A percentile compares a stretch with the other conserved stretches of the same genome.
Conservation (phyloP, 1,140 invertebrate genomes). For the Heterodera schachtii region DNA sequence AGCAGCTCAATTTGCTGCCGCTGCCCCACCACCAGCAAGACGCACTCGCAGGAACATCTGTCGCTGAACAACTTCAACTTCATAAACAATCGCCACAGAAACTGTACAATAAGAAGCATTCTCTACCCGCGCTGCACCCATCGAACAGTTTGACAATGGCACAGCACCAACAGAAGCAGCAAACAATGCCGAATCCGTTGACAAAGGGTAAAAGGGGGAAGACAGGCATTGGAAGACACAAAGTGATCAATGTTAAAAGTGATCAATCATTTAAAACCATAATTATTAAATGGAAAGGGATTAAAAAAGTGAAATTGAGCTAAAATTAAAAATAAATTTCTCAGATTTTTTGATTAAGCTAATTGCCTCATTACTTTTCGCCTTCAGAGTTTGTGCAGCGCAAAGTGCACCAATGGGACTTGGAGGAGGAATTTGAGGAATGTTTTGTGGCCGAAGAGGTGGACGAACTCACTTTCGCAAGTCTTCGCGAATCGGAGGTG, state of each 20-base stretch:
- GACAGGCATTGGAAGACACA: too few species aligned
- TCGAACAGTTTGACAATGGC: background rate
- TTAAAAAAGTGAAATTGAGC: too few species aligned
- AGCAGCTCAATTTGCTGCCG: background rate
- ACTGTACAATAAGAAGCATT: background rate
- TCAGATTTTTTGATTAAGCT: background rate
- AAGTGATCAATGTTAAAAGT: too few species aligned
- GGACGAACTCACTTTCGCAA: constrained; percentile 26
- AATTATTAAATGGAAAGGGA: too few species aligned
- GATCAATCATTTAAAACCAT: too few species aligned
- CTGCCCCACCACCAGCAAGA: background rate
- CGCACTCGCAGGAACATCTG: background rate
- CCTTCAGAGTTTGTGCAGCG: constrained; percentile 10
- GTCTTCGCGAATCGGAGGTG: constrained; percentile 18
- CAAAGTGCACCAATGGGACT: constrained; percentile 16
- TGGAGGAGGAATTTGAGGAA: constrained; percentile 23
- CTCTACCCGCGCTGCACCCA: background rate
- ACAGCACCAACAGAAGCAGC: background rate
- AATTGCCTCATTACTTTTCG: background rate
- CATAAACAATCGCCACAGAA: background rate
- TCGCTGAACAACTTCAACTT: background rate
- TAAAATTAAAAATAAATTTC: background rate
- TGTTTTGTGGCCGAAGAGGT: constrained; percentile 32
- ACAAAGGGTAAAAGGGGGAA: constrained; percentile 10
- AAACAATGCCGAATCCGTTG: constrained; percentile 7